A percentile compares a stretch with the other conserved stretches of the same genome.
Conservation (phyloP, 2,888 invertebrate genomes). For the Alentia gelatinosa region DNA sequence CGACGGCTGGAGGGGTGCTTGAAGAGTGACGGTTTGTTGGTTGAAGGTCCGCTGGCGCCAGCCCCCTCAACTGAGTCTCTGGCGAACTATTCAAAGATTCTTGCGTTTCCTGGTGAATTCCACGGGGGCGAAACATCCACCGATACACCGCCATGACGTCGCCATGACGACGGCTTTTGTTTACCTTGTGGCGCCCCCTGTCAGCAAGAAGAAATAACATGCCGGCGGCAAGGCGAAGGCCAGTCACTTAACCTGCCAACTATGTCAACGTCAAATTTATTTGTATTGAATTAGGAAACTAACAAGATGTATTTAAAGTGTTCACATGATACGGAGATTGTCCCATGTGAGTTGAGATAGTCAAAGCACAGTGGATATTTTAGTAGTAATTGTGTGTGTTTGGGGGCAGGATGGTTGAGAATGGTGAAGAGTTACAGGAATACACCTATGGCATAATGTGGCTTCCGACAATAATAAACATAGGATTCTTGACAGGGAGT, state of each 20-base stretch:
- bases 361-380: too few species aligned
- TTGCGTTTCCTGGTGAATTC: neutral
- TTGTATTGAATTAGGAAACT: neutral
- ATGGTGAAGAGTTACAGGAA: too few species aligned
- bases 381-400: too few species aligned
- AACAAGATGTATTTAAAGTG: too few species aligned
- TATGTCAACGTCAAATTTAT: neutral
- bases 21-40: too few species aligned
- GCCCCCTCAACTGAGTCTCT: neutral
- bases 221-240: neutral
- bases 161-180: slow-evolving; percentile 7
- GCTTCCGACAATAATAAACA: too few species aligned
- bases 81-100: neutral
- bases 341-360: too few species aligned
- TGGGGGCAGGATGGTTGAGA: too few species aligned
- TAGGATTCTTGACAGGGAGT: too few species aligned
- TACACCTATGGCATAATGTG: too few species aligned
- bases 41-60: neutral
- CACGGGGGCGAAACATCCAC: neutral
- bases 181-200: slow-evolving; percentile 32
- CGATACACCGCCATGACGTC: slow-evolving; percentile 12
- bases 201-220: neutral
- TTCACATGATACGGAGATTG: too few species aligned
- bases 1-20: too few species aligned
- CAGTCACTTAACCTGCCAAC: neutral